Evolutionary conservation across 2,113 vertebrate genomes (phyloP).

Genomic region (Nettapus auritus): DNA sequence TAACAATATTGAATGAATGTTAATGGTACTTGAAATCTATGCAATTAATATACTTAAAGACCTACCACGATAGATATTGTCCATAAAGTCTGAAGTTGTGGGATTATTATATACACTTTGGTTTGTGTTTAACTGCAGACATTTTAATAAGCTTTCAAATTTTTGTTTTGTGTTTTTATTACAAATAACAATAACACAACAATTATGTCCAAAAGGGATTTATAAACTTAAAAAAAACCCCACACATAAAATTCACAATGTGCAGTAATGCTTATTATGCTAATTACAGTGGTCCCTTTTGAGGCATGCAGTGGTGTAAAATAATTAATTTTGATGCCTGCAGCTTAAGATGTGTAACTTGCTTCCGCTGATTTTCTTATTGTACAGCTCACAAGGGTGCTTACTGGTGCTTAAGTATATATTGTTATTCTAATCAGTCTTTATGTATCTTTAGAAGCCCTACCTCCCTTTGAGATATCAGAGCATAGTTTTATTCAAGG

Average conservation of each 20-base stretch:
- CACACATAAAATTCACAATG: slow-evolving; percentile 12
- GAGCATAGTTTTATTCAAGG: not conserved
- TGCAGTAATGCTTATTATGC: slow-evolving; percentile 51
- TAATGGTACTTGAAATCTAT: slow-evolving; percentile 45
- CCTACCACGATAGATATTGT: slow-evolving; percentile 19
- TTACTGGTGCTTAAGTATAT: slow-evolving; percentile 22
- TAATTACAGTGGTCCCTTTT: slow-evolving; percentile 59
- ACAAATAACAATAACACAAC: slow-evolving; percentile 26
- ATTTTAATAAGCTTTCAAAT: slow-evolving; percentile 61
- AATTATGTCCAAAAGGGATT: slow-evolving; percentile 30
- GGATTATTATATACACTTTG: not conserved
- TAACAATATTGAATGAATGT: slow-evolving; percentile 35
- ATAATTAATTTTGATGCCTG: slow-evolving; percentile 68
- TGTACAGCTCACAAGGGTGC: slow-evolving; percentile 30
- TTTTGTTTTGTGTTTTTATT: slow-evolving; percentile 24
- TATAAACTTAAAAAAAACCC: slow-evolving; percentile 12
- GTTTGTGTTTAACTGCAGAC: not conserved
- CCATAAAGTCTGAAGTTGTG: slow-evolving; percentile 32
- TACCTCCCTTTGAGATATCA: not conserved
- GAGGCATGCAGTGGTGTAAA: slow-evolving; percentile 31
- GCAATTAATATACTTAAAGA: slow-evolving; percentile 56
- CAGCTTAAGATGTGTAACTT: slow-evolving; percentile 43
- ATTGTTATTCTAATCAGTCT: slow-evolving; percentile 44
- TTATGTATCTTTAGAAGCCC: not conserved
- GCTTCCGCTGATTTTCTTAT: slow-evolving; percentile 30